Percentiles rank a stretch among this genome's conserved stretches.
These are phyloP conservation scores for Drosophila sordidapex DNA, from an alignment of 2,888 invertebrate genomes.

Conservation along the genomic window DNA sequence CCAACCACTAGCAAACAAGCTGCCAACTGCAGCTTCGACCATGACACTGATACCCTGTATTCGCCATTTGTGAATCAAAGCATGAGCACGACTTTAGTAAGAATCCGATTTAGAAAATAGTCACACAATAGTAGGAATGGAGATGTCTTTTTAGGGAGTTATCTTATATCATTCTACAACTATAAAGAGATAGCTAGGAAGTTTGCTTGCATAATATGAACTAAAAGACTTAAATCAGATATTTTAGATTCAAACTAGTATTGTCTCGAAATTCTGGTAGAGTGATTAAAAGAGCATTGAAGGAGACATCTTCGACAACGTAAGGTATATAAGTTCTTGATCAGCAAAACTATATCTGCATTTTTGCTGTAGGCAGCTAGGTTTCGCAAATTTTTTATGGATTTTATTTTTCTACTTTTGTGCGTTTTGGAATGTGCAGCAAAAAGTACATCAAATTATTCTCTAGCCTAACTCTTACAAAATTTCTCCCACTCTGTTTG, in stretches of 20 bases:
- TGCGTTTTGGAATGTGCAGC: neutral
- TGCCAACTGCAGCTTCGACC: slow-evolving; percentile 15
- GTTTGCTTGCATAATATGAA: neutral
- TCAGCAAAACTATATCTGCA: neutral
- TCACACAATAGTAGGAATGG: neutral
- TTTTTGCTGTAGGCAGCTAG: neutral
- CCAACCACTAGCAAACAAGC: slow-evolving; percentile 5
- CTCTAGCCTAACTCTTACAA: rapidly evolving
- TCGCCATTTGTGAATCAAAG: slow-evolving; percentile 20
- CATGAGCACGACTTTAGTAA: slow-evolving; percentile 18
- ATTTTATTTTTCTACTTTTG: neutral
- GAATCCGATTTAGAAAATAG: slow-evolving; percentile 9
- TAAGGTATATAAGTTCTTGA: neutral
- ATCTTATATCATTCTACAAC: neutral
- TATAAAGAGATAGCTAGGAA: neutral
- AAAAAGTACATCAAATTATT: neutral
- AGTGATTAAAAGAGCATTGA: too few species aligned
- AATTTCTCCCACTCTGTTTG: neutral
- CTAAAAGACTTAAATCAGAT: neutral
- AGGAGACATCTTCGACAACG: too few species aligned
- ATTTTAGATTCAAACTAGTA: neutral
- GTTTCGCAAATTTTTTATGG: neutral
- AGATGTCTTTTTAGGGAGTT: neutral
- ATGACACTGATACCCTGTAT: slow-evolving; percentile 19
- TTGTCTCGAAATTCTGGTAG: neutral